These are phyloP conservation scores for Orussus abietinus DNA, from an alignment of 1,140 invertebrate genomes.

Conservation along the genomic window DNA sequence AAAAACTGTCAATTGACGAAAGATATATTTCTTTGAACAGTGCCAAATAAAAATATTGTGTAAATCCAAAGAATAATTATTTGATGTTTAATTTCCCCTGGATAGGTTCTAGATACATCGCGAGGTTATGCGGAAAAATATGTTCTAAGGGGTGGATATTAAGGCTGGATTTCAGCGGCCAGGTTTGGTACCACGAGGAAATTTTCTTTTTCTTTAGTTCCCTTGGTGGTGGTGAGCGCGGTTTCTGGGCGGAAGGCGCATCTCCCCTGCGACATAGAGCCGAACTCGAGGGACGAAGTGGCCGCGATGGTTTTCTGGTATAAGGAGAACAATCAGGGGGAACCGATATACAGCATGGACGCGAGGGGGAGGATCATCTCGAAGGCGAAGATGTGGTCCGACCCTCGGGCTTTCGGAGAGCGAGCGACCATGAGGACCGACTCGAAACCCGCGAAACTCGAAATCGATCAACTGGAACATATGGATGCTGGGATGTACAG, in stretches of 20 bases:
- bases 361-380: conserved; percentile 46
- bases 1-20: too few species aligned
- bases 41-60: too few species aligned
- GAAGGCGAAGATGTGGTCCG: conserved; percentile 57
- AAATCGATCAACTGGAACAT: conserved; percentile 56
- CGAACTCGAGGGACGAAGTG: conserved; percentile 58
- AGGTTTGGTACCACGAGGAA: too few species aligned
- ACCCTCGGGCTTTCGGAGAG: conserved; percentile 63
- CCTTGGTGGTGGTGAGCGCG: conserved; percentile 56
- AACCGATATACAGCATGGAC: conserved; percentile 48
- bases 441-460: conserved; percentile 55
- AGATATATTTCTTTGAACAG: too few species aligned
- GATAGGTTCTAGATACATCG: too few species aligned
- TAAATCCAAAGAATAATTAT: too few species aligned
- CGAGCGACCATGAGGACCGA: conserved; percentile 55
- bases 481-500: conserved; percentile 67
- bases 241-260: conserved; percentile 61
- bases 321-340: conserved; percentile 57
- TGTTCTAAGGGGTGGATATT: too few species aligned
- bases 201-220: conserved; percentile 51
- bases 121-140: too few species aligned
- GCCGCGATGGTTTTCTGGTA: conserved; percentile 71
- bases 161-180: too few species aligned
- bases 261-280: conserved; percentile 62
- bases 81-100: too few species aligned